phyloP scores from a whole-genome alignment of 2,888 invertebrate species.

The Caenorhabditis becei region DNA sequence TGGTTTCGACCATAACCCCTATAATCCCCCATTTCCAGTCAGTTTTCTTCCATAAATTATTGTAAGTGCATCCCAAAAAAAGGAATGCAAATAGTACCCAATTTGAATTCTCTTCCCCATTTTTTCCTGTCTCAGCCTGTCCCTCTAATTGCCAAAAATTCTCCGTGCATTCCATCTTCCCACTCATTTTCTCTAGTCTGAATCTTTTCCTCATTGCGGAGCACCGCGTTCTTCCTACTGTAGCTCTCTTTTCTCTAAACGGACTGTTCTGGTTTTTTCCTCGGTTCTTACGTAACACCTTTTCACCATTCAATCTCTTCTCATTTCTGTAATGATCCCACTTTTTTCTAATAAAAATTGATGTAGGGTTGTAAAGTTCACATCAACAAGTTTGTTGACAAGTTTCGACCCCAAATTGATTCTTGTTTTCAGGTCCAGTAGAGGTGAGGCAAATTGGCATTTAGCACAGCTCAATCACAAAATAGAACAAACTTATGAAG shows the following conservation, averaged over 20 bases:
- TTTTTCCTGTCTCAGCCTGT: conserved; percentile 2
- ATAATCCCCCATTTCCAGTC: neutral
- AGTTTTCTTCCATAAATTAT: conserved; percentile 11
- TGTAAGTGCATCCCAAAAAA: conserved; percentile 14
- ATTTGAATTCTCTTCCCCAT: conserved; percentile 6
- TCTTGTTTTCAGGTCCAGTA: no score
- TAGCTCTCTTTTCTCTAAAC: conserved; percentile 21
- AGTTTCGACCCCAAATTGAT: no score
- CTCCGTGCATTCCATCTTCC: conserved; percentile 18
- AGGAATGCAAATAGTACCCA: neutral
- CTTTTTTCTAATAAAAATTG: conserved; percentile 32
- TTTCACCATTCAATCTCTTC: neutral
- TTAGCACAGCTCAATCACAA: no score
- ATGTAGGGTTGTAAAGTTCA: conserved; percentile 13
- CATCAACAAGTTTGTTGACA: neutral
- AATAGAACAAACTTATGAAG: no score
- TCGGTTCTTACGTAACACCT: conserved; percentile 42
- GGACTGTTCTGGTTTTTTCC: conserved; percentile 58
- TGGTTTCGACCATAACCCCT: neutral
- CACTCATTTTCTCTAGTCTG: conserved; percentile 25
- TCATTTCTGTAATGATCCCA: neutral
- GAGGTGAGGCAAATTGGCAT: no score
- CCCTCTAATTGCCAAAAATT: conserved; percentile 43
- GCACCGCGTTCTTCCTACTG: neutral
- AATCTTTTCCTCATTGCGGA: neutral